Evolutionary conservation across 1,140 invertebrate species (phyloP), one percentile per base, ranked within the genome.

Genomic region (Sarcophaga peregrina): DNA sequence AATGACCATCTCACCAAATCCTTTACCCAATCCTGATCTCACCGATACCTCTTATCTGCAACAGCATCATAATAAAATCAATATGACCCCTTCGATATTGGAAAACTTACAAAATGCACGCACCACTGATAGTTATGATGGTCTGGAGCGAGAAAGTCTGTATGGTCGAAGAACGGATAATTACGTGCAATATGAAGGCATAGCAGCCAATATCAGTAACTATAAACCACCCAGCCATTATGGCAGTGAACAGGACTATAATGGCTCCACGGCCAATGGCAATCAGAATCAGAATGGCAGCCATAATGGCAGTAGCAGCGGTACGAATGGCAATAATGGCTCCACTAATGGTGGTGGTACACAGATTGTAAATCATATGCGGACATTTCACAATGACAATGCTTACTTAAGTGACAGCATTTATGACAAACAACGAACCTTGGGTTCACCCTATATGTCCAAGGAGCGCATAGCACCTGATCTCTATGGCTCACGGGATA

Each of bases 21-120:
- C 94, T 0, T 87, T 95, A 82, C 94, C 95, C 62, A 94, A 95
- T 90, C 95, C 94, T 0, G 95, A 95, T 86, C 91, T 94, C 25
- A 93, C 93, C 4, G 93, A 94, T 86, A 92, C 92, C 48, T 92
- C 91, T 75, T 94, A 91, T 90, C 87, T 91, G 81, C 88, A 89
- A 83, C 88, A 89, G 82, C 91, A 91, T 84, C 93, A 91, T 84
- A 90, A 89, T 82, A 90, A 90, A 85, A 90, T 90, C 25, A 92
- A 91, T 84, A 91, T 93, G 87, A 91, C 93, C 85, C 91, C 93
- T 48, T 91, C 93, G 78, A 91, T 94, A 86, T 87, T 92, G 82
- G 93, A 92, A 89, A 93, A 92, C 85, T 91, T 92, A 9, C 91
- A 92, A 76, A 85, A 89, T 92, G 87, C 91, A 85, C 52, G 85